Evolutionary conservation across 2,113 vertebrate species (phyloP).

Genomic region (Argyrosomus japonicus): DNA sequence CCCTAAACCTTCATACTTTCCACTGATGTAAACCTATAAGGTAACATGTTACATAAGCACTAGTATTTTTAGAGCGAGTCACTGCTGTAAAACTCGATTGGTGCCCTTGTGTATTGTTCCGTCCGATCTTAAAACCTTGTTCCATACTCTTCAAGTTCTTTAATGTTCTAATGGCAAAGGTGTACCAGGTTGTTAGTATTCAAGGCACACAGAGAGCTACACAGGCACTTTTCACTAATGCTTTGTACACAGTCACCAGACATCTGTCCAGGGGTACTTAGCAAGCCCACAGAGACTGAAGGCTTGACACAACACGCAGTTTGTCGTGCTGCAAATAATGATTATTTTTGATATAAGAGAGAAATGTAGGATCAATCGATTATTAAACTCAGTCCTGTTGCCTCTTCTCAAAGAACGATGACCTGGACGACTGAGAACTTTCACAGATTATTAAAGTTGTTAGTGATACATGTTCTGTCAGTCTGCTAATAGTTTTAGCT

Average conservation of each 20-base stretch:
- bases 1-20: constrained; percentile 50
- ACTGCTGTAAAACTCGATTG: constrained; percentile 8
- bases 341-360: not conserved
- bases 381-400: no score
- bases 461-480: not conserved
- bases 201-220: constrained; percentile 74
- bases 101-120: constrained; percentile 14
- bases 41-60: constrained; percentile 44
- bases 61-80: constrained; percentile 45
- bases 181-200: constrained; percentile 74
- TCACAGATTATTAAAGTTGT: not conserved
- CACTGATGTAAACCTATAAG: constrained; percentile 53
- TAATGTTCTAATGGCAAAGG: constrained; percentile 61
- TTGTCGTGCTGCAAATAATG: not conserved
- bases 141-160: constrained; percentile 27
- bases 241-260: constrained; percentile 66
- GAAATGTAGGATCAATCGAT: no score
- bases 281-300: constrained; percentile 20
- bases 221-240: constrained; percentile 70
- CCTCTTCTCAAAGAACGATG: no score
- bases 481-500: not conserved
- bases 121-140: constrained; percentile 36
- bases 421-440: no score
- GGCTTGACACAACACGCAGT: constrained; percentile 5
- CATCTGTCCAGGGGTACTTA: constrained; percentile 46